Evolutionary conservation across 2,797 vertebrate genomes (phyloP).

Genomic region (Pagetopsis macropterus): DNA sequence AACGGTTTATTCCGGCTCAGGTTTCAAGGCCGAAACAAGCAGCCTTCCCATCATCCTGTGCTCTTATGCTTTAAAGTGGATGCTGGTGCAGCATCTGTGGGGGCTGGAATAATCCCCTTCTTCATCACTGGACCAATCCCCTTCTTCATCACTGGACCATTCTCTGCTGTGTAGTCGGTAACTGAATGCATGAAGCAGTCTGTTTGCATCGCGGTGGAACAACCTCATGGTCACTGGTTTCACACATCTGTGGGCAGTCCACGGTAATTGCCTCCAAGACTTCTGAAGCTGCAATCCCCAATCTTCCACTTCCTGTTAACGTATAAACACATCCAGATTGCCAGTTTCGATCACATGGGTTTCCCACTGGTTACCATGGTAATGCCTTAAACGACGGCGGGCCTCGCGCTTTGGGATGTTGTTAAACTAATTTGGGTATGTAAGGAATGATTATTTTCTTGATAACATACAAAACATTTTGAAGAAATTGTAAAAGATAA

Average conservation of each 20-base stretch:
- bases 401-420: neutral
- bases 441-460: neutral
- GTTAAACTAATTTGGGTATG: constrained; percentile 12
- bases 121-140: constrained; percentile 67
- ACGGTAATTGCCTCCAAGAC: constrained; percentile 69
- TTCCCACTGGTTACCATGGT: constrained; percentile 52
- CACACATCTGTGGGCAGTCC: constrained; percentile 69
- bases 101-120: constrained; percentile 34
- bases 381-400: constrained; percentile 19
- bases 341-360: constrained; percentile 24
- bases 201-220: constrained; percentile 38
- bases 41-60: constrained; percentile 61
- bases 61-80: constrained; percentile 75
- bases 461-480: neutral
- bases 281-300: constrained; percentile 63
- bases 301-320: constrained; percentile 69
- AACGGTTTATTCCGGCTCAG: constrained; percentile 70
- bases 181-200: constrained; percentile 39
- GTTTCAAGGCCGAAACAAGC: constrained; percentile 67
- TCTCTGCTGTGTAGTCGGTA: constrained; percentile 41
- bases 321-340: constrained; percentile 74
- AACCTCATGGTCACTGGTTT: constrained; percentile 44
- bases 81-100: constrained; percentile 61
- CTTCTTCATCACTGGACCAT: constrained; percentile 67
- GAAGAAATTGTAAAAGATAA: too few relatives aligned